Evolutionary conservation across 2,113 vertebrate genomes (phyloP).

Genomic region (Aix galericulata): DNA sequence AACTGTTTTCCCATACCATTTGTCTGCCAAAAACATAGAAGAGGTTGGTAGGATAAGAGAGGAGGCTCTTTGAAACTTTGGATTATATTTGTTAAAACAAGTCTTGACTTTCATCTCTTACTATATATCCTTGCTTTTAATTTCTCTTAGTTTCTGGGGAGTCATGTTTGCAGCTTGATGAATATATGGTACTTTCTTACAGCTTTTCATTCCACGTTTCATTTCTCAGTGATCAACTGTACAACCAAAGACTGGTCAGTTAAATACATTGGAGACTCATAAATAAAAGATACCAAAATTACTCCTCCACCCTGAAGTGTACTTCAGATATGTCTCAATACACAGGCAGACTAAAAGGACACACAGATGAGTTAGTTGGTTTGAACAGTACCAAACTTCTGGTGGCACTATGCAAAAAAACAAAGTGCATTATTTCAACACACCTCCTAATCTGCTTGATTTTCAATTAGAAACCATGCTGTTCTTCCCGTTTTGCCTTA

Average conservation of each 20-base stretch:
- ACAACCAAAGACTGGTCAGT: background rate
- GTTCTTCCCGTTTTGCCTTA: background rate
- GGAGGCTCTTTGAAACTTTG: background rate
- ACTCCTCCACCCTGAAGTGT: background rate
- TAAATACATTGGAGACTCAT: background rate
- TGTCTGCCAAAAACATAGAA: background rate
- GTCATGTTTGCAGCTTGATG: background rate
- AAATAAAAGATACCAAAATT: background rate
- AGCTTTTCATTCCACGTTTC: background rate
- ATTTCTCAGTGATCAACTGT: background rate
- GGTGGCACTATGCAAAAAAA: background rate
- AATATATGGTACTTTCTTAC: background rate
- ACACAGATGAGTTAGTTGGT: background rate
- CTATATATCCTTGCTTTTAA: background rate
- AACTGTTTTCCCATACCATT: background rate
- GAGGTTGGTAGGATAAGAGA: background rate
- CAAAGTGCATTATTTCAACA: background rate
- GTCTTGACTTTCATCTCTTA: background rate
- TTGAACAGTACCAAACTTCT: background rate
- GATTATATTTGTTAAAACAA: background rate
- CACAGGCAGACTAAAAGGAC: background rate
- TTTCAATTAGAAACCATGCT: fast-evolving
- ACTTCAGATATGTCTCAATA: background rate
- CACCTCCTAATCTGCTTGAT: background rate
- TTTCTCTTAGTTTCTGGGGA: background rate